These are phyloP conservation scores for Boloria selene DNA, from an alignment of 2,888 invertebrate species.

Conservation along the genomic window DNA sequence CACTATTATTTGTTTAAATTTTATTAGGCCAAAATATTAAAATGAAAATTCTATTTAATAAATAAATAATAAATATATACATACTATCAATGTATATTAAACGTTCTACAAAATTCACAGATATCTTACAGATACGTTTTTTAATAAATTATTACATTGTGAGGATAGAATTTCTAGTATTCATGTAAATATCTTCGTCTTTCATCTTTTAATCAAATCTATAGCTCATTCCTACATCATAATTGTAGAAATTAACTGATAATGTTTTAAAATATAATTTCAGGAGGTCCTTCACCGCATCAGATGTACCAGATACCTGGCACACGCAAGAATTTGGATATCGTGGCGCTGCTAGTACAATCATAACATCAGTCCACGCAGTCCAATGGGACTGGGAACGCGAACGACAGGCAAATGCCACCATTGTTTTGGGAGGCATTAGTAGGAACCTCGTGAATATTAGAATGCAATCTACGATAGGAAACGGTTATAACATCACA, in stretches of 20 bases:
- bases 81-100: too few relatives aligned
- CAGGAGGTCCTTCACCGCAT: not conserved
- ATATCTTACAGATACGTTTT: too few relatives aligned
- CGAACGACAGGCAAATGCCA: not conserved
- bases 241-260: not conserved
- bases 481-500: not conserved
- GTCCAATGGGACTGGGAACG: not conserved
- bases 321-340: not conserved
- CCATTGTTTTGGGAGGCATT: not conserved
- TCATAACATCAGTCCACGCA: slow-evolving; percentile 1
- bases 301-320: not conserved
- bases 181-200: too few relatives aligned
- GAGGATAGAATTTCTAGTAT: too few relatives aligned
- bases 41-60: too few relatives aligned
- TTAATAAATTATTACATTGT: too few relatives aligned
- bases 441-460: not conserved
- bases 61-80: too few relatives aligned
- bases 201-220: too few relatives aligned
- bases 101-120: too few relatives aligned
- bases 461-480: slow-evolving; percentile 5
- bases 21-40: too few relatives aligned
- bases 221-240: too few relatives aligned
- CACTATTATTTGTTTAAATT: too few relatives aligned
- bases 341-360: not conserved
- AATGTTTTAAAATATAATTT: not conserved